Base-by-base conservation (phyloP, 2,797 vertebrate genomes). In the Paguma larvata region DNA sequence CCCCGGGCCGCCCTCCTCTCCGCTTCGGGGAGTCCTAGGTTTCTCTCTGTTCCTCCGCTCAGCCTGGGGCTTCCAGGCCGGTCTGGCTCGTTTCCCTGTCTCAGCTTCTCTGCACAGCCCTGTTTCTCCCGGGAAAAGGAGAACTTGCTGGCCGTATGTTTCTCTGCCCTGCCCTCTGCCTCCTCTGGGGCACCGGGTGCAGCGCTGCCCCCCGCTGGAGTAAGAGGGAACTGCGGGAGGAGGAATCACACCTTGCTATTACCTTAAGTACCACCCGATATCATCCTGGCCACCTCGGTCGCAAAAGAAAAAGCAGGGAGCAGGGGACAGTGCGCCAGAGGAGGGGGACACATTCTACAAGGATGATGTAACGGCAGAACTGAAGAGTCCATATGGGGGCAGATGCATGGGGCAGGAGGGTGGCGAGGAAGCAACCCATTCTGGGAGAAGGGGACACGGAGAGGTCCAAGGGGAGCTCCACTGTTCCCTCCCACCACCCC, bases 21-120 rank as follows among this genome's bases (percentile, higher is more conserved):
- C 0, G 0, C 41, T 18, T 10, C 12, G 10, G 21, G 73, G 5
- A 13, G 0, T 38, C n/a, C 6, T 25, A 21, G 84, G 9, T 23
- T 70, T 62, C 41, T 32, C 77, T 48, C 44, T 56, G 46, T 23
- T 83, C n/a, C n/a, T 34, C 63, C 7, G 0, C 14, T n/a, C 2
- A 21, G 70, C 48, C 38, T n/a, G 6, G 15, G 13, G 23, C 48
- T 19, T 79, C 51, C 68, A 59, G 9, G 38, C 6, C 13, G n/a
- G 34, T 46, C 30, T 56, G 3, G 34, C 27, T 38, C 82, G 19
- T 32, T 53, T 32, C 78, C 44, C 5, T 23, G 12, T 32, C 14
- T 34, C 23, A 56, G 56, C 67, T 68, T 67, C 46, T 79, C 72
- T 46, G 59, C 30, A 51, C 23, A 85, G 34, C 46, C 9, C 62